These are phyloP conservation scores for Agrypnus murinus DNA, from an alignment of 2,888 invertebrate genomes.

Conservation along the genomic window DNA sequence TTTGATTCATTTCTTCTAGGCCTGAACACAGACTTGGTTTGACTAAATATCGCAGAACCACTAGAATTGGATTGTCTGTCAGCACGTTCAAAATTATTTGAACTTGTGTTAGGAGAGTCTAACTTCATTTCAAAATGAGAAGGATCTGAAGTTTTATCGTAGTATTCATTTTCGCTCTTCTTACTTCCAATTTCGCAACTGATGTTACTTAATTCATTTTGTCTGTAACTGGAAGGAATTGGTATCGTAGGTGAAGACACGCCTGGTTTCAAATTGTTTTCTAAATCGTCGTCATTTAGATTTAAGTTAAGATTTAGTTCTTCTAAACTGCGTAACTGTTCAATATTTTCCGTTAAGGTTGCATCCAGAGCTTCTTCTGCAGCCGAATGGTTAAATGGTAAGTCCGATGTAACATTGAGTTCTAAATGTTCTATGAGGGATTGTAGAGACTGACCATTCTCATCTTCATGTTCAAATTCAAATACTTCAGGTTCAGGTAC, in stretches of 20 bases:
- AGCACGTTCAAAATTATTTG: constrained; percentile 31
- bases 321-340: constrained; percentile 67
- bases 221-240: constrained; percentile 76
- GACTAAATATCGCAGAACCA: constrained; percentile 23
- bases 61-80: constrained; percentile 49
- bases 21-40: constrained; percentile 20
- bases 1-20: constrained; percentile 69
- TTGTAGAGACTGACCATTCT: constrained; percentile 63
- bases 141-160: constrained; percentile 51
- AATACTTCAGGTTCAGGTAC: constrained; percentile 78
- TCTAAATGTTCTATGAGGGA: constrained; percentile 68
- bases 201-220: constrained; percentile 74
- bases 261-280: constrained; percentile 47
- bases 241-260: constrained; percentile 79
- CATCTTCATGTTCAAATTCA: constrained; percentile 81
- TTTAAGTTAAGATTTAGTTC: constrained; percentile 71
- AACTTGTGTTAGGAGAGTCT: constrained; percentile 34
- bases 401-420: constrained; percentile 70
- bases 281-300: constrained; percentile 71
- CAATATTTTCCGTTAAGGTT: constrained; percentile 64
- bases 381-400: constrained; percentile 71
- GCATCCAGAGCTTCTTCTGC: constrained; percentile 75
- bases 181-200: constrained; percentile 79
- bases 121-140: constrained; percentile 48
- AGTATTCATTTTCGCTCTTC: constrained; percentile 71